Evolutionary conservation across 2,888 invertebrate genomes (phyloP).

Genomic region (Sinotaia quadrata): DNA sequence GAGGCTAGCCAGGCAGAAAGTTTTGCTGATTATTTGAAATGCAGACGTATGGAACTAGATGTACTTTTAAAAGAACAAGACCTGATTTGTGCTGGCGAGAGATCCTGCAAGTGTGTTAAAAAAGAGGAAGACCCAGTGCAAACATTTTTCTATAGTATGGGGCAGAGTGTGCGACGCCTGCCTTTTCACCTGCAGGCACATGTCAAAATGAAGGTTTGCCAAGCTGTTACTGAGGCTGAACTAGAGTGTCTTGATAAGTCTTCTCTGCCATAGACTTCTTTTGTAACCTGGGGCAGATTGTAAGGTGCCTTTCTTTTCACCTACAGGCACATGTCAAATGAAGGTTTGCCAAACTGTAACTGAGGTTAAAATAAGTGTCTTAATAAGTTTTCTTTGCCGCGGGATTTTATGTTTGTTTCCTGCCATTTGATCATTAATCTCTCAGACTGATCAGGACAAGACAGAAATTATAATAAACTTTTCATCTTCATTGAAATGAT

Average conservation of each 20-base stretch:
- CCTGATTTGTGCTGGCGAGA: neutral
- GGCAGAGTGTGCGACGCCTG: constrained; percentile 20
- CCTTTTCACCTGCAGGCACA: constrained; percentile 20
- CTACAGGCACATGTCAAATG: too few relatives aligned
- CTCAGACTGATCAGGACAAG: too few relatives aligned
- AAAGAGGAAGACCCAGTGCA: constrained; percentile 11
- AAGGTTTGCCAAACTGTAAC: too few relatives aligned
- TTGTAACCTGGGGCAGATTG: too few relatives aligned
- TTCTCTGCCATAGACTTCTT: neutral
- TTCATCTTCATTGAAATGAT: too few relatives aligned
- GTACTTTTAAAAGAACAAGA: constrained; percentile 6
- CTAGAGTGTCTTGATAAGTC: constrained; percentile 18
- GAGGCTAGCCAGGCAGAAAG: constrained; percentile 1
- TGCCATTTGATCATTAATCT: too few relatives aligned
- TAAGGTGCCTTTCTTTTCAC: too few relatives aligned
- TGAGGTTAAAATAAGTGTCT: too few relatives aligned
- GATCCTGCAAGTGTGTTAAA: neutral
- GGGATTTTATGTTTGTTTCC: too few relatives aligned
- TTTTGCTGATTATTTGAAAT: constrained; percentile 8
- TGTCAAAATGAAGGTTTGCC: constrained; percentile 27
- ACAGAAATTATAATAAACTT: too few relatives aligned
- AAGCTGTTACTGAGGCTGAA: constrained; percentile 21
- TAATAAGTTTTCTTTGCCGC: too few relatives aligned
- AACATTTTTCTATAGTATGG: constrained; percentile 24
- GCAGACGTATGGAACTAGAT: constrained; percentile 4